Evolutionary conservation across 2,888 invertebrate species (phyloP).

Genomic region (Drosophila testacea): DNA sequence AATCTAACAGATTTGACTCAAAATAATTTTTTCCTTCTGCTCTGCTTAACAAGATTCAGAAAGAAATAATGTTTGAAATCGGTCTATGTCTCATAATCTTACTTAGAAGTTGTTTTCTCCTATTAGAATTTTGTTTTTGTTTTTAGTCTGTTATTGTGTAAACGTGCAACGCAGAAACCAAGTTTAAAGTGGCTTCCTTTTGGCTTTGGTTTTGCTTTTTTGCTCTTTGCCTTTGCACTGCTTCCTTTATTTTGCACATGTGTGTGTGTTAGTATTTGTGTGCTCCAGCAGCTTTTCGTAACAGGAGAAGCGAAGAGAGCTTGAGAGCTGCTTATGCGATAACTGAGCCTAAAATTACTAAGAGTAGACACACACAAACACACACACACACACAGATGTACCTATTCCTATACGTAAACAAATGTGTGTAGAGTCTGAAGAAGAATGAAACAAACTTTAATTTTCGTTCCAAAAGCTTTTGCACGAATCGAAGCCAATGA

Average conservation of each 20-base stretch:
- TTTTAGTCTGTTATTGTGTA: background rate
- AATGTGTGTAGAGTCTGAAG: background rate
- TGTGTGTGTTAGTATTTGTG: slow-evolving; percentile 16
- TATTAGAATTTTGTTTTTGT: too few relatives aligned
- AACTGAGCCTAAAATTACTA: slow-evolving; percentile 48
- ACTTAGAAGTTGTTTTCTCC: too few relatives aligned
- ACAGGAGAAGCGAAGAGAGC: slow-evolving; percentile 24
- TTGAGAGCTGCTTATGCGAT: slow-evolving; percentile 43
- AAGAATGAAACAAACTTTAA: slow-evolving; percentile 19
- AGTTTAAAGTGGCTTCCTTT: slow-evolving; percentile 16
- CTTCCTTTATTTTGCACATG: slow-evolving; percentile 15
- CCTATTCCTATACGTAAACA: background rate
- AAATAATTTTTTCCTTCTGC: too few relatives aligned
- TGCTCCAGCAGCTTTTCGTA: slow-evolving; percentile 21
- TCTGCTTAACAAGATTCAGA: too few relatives aligned
- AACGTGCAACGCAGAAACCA: slow-evolving; percentile 19
- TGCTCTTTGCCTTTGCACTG: slow-evolving; percentile 16
- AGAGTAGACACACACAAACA: slow-evolving; percentile 5
- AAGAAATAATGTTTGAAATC: too few relatives aligned
- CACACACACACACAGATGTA: slow-evolving; percentile 3
- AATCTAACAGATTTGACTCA: too few relatives aligned
- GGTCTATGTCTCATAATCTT: too few relatives aligned
- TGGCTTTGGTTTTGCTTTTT: slow-evolving; percentile 13
- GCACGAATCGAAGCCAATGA: slow-evolving; percentile 44
- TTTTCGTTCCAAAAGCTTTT: slow-evolving; percentile 22